Evolutionary conservation across 2,888 invertebrate genomes (phyloP).

Genomic region (Podotricha telesiphe): DNA sequence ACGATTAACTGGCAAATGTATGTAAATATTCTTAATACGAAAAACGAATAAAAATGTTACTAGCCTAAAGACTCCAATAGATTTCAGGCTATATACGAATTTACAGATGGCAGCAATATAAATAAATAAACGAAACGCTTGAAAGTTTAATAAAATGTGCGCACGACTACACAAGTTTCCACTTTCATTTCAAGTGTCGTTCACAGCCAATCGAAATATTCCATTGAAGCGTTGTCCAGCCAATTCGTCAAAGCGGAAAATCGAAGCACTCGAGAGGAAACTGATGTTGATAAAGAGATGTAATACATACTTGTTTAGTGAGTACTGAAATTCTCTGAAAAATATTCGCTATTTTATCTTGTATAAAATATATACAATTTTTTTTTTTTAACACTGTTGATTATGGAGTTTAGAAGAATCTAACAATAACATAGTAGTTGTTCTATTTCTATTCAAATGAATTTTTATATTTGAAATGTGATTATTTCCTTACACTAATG

Average conservation of each 20-base stretch:
- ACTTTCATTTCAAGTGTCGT: conserved; percentile 59
- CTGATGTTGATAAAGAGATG: conserved; percentile 43
- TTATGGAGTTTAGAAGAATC: too few relatives aligned
- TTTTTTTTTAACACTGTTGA: too few relatives aligned
- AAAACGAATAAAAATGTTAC: neutral
- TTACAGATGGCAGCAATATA: conserved; percentile 35
- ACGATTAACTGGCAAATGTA: too few relatives aligned
- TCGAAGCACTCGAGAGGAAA: conserved; percentile 46
- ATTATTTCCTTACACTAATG: too few relatives aligned
- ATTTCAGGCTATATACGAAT: conserved; percentile 22
- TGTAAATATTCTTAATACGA: neutral
- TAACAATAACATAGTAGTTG: too few relatives aligned
- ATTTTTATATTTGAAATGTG: too few relatives aligned
- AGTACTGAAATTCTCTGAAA: conserved; percentile 2
- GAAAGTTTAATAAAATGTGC: conserved; percentile 65
- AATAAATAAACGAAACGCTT: conserved; percentile 48
- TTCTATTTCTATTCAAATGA: too few relatives aligned
- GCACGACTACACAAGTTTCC: conserved; percentile 56
- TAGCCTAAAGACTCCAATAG: neutral
- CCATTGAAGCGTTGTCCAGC: conserved; percentile 53
- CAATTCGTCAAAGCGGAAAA: conserved; percentile 57
- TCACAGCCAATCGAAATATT: conserved; percentile 53
- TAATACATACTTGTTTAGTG: conserved; percentile 24
- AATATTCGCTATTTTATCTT: neutral
- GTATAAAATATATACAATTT: too few relatives aligned